Percentiles rank a stretch among this genome's conserved stretches.
phyloP scores from a whole-genome alignment of 2,797 vertebrate genomes.

The Phoeniculus purpureus region DNA sequence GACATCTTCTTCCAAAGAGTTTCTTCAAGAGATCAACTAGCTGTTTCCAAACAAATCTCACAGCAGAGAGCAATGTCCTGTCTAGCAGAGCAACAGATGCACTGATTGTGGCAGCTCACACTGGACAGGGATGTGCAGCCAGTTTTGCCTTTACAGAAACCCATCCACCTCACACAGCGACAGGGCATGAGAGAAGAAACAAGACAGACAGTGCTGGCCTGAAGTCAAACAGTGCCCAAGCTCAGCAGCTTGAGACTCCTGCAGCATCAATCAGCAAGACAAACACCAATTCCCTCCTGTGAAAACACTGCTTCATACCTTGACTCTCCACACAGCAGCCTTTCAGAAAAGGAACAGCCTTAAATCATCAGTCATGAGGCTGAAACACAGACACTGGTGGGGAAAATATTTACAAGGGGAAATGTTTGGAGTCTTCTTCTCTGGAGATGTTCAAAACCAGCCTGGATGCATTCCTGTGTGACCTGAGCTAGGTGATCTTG shows the following conservation, averaged over 20 bases:
- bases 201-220: neutral
- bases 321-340: rapidly evolving
- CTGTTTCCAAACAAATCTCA: neutral
- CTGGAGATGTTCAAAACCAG: no score
- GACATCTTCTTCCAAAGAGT: neutral
- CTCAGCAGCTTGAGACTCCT: rapidly evolving
- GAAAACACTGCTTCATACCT: rapidly evolving
- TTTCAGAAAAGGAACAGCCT: neutral
- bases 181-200: neutral
- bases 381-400: rapidly evolving
- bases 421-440: no score
- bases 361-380: rapidly evolving
- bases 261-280: neutral
- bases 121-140: neutral
- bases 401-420: neutral
- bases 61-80: neutral
- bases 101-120: rapidly evolving
- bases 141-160: neutral
- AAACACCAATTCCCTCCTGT: neutral
- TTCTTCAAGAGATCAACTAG: neutral
- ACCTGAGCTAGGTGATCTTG: no score
- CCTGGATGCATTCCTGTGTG: no score
- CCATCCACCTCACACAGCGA: rapidly evolving
- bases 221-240: rapidly evolving
- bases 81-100: neutral